These are phyloP conservation scores for Sinella curviseta DNA, from an alignment of 1,140 invertebrate species.

Conservation along the genomic window DNA sequence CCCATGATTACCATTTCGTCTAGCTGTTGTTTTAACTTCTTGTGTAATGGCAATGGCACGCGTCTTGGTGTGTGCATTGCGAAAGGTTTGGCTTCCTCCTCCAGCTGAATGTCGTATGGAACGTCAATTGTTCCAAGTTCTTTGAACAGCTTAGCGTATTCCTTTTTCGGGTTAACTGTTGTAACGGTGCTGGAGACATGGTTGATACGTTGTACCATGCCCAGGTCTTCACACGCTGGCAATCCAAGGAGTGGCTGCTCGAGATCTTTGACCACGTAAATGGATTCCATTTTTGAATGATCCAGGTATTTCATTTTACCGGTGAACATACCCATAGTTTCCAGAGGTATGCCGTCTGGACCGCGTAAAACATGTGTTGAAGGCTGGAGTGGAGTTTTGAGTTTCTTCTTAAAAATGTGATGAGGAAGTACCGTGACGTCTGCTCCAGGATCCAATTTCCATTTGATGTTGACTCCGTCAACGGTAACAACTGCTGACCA, in stretches of 20 bases:
- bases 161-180: conserved; percentile 19
- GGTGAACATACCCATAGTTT: not conserved
- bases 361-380: not conserved
- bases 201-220: not conserved
- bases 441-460: conserved; percentile 34
- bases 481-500: conserved; percentile 17
- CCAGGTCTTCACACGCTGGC: not conserved
- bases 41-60: conserved; percentile 35
- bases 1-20: conserved; percentile 42
- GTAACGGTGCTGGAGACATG: not conserved
- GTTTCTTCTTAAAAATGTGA: not conserved
- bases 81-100: conserved; percentile 27
- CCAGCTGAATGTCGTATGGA: conserved; percentile 29
- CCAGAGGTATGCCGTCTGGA: not conserved
- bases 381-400: not conserved
- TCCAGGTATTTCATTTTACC: not conserved
- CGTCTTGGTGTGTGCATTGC: conserved; percentile 27
- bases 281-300: not conserved
- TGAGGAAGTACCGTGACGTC: conserved; percentile 31
- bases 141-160: conserved; percentile 33
- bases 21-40: conserved; percentile 38
- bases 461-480: not conserved
- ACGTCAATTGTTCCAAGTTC: conserved; percentile 27
- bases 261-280: conserved; percentile 22
- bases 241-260: not conserved